Base-by-base conservation (phyloP, 2,113 vertebrate species). In the Aleadryas rufinucha region DNA sequence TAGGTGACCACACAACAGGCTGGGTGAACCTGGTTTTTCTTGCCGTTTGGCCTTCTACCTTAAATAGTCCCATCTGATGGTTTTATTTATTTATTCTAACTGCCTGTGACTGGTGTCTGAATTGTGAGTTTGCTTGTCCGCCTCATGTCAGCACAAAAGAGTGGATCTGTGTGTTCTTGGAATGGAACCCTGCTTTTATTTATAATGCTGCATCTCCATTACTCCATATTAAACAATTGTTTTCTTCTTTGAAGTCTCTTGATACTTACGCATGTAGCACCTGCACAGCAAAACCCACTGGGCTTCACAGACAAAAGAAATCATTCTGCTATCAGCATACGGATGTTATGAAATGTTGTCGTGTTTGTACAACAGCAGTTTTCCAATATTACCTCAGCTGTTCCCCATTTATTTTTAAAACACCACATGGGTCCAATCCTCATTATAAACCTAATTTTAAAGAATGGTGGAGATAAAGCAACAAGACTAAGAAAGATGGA, bases 321-420 rank as follows among this genome's bases (percentile, higher is more conserved):
- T 60, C 18, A 11, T 94, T 79, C 63, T 91, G 37, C 69, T 84
- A 2, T 91, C 69, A 68, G 39, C 28, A 45, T 45, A 33, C 0
- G 6, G 76, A 50, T 64, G 37, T 91, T 91, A 47, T 1, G 4
- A 91, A 89, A 79, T 35, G 30, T 44, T 63, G 45, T 72, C 53
- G 18, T 84, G 54, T 89, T 89, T 96, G 70, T 61, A 31, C 64
- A 74, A 77, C 61, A 69, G 47, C 63, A 68, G 20, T 75, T 95
- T 94, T 93, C 87, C 57, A 66, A 33, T 95, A 93, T 83, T 89
- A 84, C 56, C 75, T 81, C 93, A 91, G 61, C 89, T 97, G 89
- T 96, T 97, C 95, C 91, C 65, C 57, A 37, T 63, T 84, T 93
- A 83, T 83, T 96, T 96, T 95, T 93, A 91, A 94, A 88, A 94